These are phyloP conservation scores for Drosophila antonietae DNA, from an alignment of 2,888 invertebrate genomes.

Conservation along the genomic window DNA sequence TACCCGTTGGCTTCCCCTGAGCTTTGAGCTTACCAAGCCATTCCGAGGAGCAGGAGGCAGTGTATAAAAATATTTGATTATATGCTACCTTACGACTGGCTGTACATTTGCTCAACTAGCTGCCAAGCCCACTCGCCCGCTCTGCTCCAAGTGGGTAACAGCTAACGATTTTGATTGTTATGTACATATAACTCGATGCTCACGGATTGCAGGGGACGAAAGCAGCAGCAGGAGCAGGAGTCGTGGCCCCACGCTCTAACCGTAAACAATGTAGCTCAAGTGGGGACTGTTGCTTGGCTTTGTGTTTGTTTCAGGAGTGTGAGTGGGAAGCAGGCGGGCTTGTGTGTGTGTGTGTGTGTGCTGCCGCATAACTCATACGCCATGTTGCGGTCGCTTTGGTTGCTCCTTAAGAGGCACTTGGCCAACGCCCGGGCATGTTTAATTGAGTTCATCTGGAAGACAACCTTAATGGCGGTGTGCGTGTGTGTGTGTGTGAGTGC, in stretches of 20 bases:
- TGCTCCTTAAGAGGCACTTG: conserved; percentile 54
- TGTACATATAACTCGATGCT: conserved; percentile 59
- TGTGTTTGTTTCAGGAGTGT: conserved; percentile 35
- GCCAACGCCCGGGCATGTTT: conserved; percentile 54
- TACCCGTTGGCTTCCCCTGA: conserved; percentile 5
- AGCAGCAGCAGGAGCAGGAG: conserved; percentile 1
- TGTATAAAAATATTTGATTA: conserved; percentile 71
- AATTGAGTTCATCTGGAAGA: conserved; percentile 57
- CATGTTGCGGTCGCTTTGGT: conserved; percentile 46
- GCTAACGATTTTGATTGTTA: conserved; percentile 77
- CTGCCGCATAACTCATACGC: conserved; percentile 69
- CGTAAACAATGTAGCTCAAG: conserved; percentile 64
- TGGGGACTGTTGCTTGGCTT: conserved; percentile 51
- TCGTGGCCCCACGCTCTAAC: conserved; percentile 28
- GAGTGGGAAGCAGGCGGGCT: background rate
- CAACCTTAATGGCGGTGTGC: conserved; percentile 25
- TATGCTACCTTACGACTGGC: conserved; percentile 49
- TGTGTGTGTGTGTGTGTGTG: background rate
- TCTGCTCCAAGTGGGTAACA: conserved; percentile 34
- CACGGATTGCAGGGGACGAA: conserved; percentile 58
- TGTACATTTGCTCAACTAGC: conserved; percentile 39
- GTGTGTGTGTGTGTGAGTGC: background rate
- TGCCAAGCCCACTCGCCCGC: conserved; percentile 15
- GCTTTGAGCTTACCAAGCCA: conserved; percentile 35
- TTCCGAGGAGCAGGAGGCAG: background rate